Evolutionary conservation across 2,113 vertebrate species (phyloP).

Genomic region (Cyphomyrus plagiostoma): DNA sequence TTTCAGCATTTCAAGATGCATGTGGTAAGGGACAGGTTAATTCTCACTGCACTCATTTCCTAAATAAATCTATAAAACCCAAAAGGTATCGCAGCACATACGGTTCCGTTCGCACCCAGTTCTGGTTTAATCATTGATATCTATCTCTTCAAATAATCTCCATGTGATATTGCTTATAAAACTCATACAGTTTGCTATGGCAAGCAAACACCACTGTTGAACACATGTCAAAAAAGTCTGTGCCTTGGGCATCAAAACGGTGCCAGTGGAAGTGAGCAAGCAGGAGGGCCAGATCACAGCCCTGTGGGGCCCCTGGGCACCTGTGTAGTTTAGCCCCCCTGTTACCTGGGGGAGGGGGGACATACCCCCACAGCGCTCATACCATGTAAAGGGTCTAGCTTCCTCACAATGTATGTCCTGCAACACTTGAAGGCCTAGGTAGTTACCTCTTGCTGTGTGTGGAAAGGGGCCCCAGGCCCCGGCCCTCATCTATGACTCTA

Average conservation of each 20-base stretch:
- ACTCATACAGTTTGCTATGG: neutral
- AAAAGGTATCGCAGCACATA: neutral
- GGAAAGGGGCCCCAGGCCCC: neutral
- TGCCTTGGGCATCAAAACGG: neutral
- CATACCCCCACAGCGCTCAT: neutral
- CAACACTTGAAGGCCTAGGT: neutral
- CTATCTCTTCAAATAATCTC: neutral
- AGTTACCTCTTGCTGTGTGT: neutral
- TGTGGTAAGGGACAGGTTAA: neutral
- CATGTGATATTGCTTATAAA: neutral
- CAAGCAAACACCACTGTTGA: neutral
- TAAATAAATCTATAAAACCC: neutral
- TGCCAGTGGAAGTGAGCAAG: neutral
- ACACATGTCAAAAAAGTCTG: neutral
- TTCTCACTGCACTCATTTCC: neutral
- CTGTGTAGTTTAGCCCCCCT: neutral
- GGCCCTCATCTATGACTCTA: neutral
- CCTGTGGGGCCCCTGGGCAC: too few relatives aligned
- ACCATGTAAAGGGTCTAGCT: neutral
- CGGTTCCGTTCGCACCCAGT: neutral
- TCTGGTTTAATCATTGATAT: neutral
- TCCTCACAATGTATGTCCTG: neutral
- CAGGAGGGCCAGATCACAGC: neutral
- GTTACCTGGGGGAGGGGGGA: neutral
- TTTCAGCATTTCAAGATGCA: neutral